Percentiles rank a stretch among this genome's conserved stretches.
Conservation (phyloP, 2,888 invertebrate genomes). For the Ditula angustiorana region DNA sequence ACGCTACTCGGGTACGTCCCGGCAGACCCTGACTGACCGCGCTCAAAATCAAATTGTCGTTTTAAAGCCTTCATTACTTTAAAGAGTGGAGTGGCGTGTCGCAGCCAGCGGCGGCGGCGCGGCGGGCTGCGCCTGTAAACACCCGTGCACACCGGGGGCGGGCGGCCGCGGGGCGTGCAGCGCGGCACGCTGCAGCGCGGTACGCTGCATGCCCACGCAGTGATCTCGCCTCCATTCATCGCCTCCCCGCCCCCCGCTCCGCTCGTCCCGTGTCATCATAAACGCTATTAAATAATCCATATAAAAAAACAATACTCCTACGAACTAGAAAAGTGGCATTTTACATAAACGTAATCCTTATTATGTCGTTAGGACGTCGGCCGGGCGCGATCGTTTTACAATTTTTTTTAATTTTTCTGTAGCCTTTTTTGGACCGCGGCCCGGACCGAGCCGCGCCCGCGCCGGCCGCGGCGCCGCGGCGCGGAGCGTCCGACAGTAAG, state of each 20-base stretch:
- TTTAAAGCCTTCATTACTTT: no score
- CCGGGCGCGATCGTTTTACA: slow-evolving; percentile 44
- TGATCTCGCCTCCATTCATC: neutral
- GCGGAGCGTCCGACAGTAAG: neutral
- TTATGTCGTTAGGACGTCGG: slow-evolving; percentile 53
- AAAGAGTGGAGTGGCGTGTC: neutral
- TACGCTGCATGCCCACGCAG: neutral
- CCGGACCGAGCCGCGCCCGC: neutral
- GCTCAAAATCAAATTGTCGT: no score
- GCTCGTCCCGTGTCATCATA: slow-evolving; percentile 63
- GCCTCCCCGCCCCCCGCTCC: slow-evolving; percentile 8
- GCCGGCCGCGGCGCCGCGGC: neutral
- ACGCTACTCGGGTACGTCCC: neutral
- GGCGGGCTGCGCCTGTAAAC: slow-evolving; percentile 76
- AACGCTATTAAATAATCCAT: slow-evolving; percentile 73
- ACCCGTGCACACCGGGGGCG: slow-evolving; percentile 61
- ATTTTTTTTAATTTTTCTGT: slow-evolving; percentile 27
- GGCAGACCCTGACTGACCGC: neutral
- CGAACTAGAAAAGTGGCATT: slow-evolving; percentile 76
- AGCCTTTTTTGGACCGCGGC: slow-evolving; percentile 31
- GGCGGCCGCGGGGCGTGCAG: neutral
- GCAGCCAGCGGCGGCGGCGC: slow-evolving; percentile 3
- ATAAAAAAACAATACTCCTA: slow-evolving; percentile 78
- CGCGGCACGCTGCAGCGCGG: neutral
- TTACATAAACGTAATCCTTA: slow-evolving; percentile 51